Percentiles rank a stretch among this genome's conserved stretches.
These are phyloP conservation scores for Platichthys stellatus DNA, from an alignment of 2,113 vertebrate species.

Conservation along the genomic window DNA sequence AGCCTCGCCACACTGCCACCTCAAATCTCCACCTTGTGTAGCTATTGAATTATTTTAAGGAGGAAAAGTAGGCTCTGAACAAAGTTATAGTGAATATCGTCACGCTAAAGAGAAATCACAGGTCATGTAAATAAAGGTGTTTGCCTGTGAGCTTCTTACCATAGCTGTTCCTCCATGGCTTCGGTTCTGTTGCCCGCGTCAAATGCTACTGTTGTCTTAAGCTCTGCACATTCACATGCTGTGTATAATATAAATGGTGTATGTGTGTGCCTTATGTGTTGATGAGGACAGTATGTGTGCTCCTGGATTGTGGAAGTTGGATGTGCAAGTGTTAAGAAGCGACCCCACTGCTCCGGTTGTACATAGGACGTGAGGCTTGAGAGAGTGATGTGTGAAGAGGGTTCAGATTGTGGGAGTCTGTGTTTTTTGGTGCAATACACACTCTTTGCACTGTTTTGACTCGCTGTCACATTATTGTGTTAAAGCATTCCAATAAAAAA, in stretches of 20 bases:
- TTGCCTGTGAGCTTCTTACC: slow-evolving; percentile 45
- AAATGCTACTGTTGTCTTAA: slow-evolving; percentile 60
- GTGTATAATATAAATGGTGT: slow-evolving; percentile 52
- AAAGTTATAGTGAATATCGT: slow-evolving; percentile 29
- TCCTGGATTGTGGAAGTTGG: slow-evolving; percentile 30
- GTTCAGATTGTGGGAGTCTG: slow-evolving; percentile 32
- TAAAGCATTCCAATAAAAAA: slow-evolving; percentile 75
- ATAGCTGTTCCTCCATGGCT: slow-evolving; percentile 19
- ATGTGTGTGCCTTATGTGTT: slow-evolving; percentile 68
- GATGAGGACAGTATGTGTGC: slow-evolving; percentile 28
- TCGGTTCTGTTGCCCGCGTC: slow-evolving; percentile 31
- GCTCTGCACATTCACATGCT: slow-evolving; percentile 55
- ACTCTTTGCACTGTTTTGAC: slow-evolving; percentile 67
- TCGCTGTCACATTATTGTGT: slow-evolving; percentile 58
- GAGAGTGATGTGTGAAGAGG: slow-evolving; percentile 29
- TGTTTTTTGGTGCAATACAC: slow-evolving; percentile 45
- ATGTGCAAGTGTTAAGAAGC: slow-evolving; percentile 41
- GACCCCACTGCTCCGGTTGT: slow-evolving; percentile 39
- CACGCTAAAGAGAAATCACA: slow-evolving; percentile 36
- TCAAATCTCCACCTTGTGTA: slow-evolving; percentile 20
- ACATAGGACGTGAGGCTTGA: slow-evolving; percentile 44
- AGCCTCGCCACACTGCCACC: slow-evolving; percentile 7
- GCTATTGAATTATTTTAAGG: slow-evolving; percentile 28
- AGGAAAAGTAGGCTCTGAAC: slow-evolving; percentile 30
- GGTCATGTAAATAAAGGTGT: slow-evolving; percentile 38